These are phyloP conservation scores for Dorcus hopei DNA, from an alignment of 2,888 invertebrate genomes.

Conservation along the genomic window DNA sequence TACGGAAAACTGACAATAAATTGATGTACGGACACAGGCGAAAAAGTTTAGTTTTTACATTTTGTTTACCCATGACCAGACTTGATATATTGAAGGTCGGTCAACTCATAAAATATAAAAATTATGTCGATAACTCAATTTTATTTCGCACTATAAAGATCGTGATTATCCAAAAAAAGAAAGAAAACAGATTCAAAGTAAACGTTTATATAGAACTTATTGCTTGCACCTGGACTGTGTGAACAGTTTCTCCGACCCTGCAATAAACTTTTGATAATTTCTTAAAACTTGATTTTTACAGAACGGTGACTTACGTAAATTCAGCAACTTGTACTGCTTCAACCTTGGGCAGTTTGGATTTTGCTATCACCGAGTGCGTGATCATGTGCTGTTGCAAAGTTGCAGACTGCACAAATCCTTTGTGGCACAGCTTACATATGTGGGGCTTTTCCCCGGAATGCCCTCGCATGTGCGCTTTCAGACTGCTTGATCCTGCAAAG, in stretches of 20 bases:
- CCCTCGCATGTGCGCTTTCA: conserved; percentile 44
- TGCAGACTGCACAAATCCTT: conserved; percentile 38
- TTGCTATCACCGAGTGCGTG: conserved; percentile 28
- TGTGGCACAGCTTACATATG: conserved; percentile 44
- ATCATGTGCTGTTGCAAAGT: conserved; percentile 38
- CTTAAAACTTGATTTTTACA: background rate
- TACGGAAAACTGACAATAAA: too few relatives aligned
- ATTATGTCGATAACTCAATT: too few relatives aligned
- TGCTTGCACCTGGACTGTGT: conserved; percentile 41
- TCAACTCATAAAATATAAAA: too few relatives aligned
- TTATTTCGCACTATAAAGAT: too few relatives aligned
- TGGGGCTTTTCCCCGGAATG: conserved; percentile 42
- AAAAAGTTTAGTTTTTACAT: too few relatives aligned
- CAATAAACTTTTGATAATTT: conserved; percentile 19
- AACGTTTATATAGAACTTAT: conserved; percentile 14
- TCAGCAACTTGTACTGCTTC: conserved; percentile 45
- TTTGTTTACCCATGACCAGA: too few relatives aligned
- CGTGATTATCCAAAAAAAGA: too few relatives aligned
- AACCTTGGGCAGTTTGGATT: conserved; percentile 32
- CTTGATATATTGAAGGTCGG: too few relatives aligned
- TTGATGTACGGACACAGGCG: too few relatives aligned
- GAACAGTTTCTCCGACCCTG: conserved; percentile 37
- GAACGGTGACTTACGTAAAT: conserved; percentile 40
- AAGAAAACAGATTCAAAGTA: too few relatives aligned
- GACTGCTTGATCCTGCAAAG: conserved; percentile 44